Base-by-base conservation (phyloP, 2,888 invertebrate species). In the Cerceris rybyensis region DNA sequence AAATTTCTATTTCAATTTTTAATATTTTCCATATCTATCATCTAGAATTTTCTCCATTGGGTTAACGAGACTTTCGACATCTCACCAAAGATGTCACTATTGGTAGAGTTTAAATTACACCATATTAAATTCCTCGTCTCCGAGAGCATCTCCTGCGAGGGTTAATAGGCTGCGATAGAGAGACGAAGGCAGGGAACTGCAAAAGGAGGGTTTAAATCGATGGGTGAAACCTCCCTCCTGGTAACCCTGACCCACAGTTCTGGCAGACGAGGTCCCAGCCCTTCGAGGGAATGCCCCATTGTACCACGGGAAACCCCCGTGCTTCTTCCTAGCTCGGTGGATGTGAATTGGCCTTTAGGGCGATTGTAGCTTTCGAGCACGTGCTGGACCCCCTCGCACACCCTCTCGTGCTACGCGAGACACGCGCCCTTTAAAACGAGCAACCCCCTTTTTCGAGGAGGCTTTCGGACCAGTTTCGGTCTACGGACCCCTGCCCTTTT, bases 231-330 rank as follows among this genome's bases (percentile, higher is more conserved):
- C 63, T 61, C 70, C 67, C 52, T 64, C 64, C 67, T 57, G 70
- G 78, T 88, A 91, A 91, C 91, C 91, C 90, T 91, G 90, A 91
- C 90, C 90, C 90, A 89, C 87, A 90, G 88, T 74, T 85, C 81
- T 75, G 78, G 70, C 77, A 79, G 86, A 74, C 78, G 65, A 80
- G 75, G 78, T 83, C 71, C 71, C 84, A 84, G 84, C 82, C 86
- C 80, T 87, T 87, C 86, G 86, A 87, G 89, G 88, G 88, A 89
- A 87, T 88, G 86, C 80, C 82, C 83, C 76, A 83, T 87, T 89
- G 86, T 87, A 67, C 82, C 75, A 75, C 70, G 76, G 55, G 64
- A 61, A 66, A 54, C 75, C 68, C 55, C 72, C 59, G 49, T 55
- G 28, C 28, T 60, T 64, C 71, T 70, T 71, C 60, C 57, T 78